Percentiles rank a stretch among this genome's conserved stretches.
These are phyloP conservation scores for Pantala flavescens DNA, from an alignment of 1,140 invertebrate species.

Conservation along the genomic window DNA sequence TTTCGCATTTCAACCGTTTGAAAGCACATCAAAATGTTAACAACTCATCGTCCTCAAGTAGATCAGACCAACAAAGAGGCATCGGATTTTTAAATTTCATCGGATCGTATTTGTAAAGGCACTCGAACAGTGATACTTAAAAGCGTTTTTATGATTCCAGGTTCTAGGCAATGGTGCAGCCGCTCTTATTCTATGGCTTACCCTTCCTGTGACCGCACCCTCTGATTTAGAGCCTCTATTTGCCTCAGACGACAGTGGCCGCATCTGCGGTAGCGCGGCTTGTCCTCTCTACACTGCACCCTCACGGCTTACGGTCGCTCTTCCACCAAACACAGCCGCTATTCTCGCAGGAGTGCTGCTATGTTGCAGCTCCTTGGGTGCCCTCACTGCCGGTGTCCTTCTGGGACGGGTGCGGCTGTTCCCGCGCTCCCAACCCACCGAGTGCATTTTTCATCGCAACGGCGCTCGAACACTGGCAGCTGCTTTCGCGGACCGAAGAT, in stretches of 20 bases:
- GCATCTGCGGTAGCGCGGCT: constrained; percentile 42
- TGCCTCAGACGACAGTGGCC: constrained; percentile 32
- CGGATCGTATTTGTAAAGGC: no score
- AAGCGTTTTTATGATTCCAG: no score
- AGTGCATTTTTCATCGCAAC: not conserved
- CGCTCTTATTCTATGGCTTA: constrained; percentile 37
- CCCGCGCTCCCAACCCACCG: not conserved
- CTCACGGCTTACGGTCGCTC: not conserved
- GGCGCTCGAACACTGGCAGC: constrained; percentile 31
- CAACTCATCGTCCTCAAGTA: no score
- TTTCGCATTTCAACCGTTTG: no score
- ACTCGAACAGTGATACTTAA: no score
- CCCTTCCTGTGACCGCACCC: constrained; percentile 20
- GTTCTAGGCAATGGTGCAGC: constrained; percentile 41
- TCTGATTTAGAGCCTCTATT: constrained; percentile 23
- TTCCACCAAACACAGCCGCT: constrained; percentile 35
- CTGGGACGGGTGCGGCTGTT: constrained; percentile 37
- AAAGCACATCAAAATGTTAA: no score
- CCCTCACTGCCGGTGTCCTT: constrained; percentile 41
- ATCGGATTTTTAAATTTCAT: no score
- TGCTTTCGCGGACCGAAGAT: constrained; percentile 39
- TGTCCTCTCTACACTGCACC: constrained; percentile 31
- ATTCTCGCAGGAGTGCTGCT: constrained; percentile 43
- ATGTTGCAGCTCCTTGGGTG: constrained; percentile 39
- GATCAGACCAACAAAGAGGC: no score